These are phyloP conservation scores for Drosophila funebris DNA, from an alignment of 1,140 invertebrate genomes.

Conservation along the genomic window DNA sequence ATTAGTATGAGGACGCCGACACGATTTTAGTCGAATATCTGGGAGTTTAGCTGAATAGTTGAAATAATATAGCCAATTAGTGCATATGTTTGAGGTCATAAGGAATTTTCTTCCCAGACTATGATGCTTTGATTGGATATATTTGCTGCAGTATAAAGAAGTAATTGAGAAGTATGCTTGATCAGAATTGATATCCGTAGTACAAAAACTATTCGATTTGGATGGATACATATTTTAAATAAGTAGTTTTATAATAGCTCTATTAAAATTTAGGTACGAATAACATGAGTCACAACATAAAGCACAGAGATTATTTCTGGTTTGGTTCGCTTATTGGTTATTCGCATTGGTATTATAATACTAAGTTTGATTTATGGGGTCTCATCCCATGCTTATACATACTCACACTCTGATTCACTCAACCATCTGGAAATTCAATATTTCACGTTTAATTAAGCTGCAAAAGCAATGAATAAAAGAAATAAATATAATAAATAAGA, in stretches of 20 bases:
- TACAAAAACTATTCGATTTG: too few relatives aligned
- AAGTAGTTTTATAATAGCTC: too few relatives aligned
- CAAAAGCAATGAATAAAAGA: constrained; percentile 37
- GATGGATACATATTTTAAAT: too few relatives aligned
- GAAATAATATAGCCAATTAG: constrained; percentile 76
- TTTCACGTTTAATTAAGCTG: constrained; percentile 78
- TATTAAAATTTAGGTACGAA: too few relatives aligned
- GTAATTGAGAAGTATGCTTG: too few relatives aligned
- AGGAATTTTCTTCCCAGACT: not conserved
- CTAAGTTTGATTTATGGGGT: constrained; percentile 14
- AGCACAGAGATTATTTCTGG: not conserved
- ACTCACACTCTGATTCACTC: not conserved
- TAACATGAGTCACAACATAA: too few relatives aligned
- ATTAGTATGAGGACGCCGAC: not conserved
- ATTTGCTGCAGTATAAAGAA: too few relatives aligned
- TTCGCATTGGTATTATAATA: constrained; percentile 11
- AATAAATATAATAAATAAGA: constrained; percentile 21
- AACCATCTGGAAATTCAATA: constrained; percentile 63
- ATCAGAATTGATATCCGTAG: too few relatives aligned
- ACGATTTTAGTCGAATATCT: constrained; percentile 45
- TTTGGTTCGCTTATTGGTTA: not conserved
- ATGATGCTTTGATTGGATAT: not conserved
- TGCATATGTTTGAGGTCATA: constrained; percentile 5
- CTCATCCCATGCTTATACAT: constrained; percentile 26
- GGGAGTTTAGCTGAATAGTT: constrained; percentile 67